A percentile compares a stretch with the other conserved stretches of the same genome.
Evolutionary conservation across 2,888 invertebrate species (phyloP).

Genomic region (Drosophila nr. fundita): DNA sequence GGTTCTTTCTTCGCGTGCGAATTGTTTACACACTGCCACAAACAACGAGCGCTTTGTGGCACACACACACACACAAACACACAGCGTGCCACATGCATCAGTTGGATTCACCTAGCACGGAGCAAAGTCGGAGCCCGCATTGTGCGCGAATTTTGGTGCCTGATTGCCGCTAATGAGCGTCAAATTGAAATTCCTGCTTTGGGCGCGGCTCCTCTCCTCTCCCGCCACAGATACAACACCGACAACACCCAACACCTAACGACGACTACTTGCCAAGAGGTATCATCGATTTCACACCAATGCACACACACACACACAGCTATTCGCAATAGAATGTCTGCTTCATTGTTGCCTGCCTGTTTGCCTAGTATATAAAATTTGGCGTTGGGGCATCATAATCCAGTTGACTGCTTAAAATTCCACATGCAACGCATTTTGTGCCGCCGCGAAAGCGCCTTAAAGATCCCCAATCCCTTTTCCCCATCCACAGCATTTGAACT

Average conservation of each 20-base stretch:
- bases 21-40: conserved; percentile 42
- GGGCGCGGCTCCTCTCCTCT: conserved; percentile 12
- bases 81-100: conserved; percentile 20
- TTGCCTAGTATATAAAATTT: conserved; percentile 58
- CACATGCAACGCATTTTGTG: conserved; percentile 48
- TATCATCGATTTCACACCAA: conserved; percentile 52
- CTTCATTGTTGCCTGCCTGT: conserved; percentile 7
- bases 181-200: conserved; percentile 71
- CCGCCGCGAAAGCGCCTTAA: conserved; percentile 35
- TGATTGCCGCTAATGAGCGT: conserved; percentile 74
- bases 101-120: conserved; percentile 31
- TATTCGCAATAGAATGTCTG: neutral
- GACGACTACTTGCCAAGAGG: conserved; percentile 2
- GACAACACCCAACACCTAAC: neutral
- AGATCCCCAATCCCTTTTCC: neutral
- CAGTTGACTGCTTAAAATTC: conserved; percentile 66
- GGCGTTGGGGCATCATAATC: conserved; percentile 55
- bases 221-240: neutral
- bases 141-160: conserved; percentile 38
- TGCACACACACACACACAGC: conserved; percentile 17
- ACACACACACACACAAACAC: neutral
- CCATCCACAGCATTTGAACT: neutral
- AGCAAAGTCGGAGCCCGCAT: conserved; percentile 31
- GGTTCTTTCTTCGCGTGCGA: conserved; percentile 68
- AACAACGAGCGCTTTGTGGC: conserved; percentile 1